Evolutionary conservation across 1,140 invertebrate genomes (phyloP).

Genomic region (Eueides isabella): DNA sequence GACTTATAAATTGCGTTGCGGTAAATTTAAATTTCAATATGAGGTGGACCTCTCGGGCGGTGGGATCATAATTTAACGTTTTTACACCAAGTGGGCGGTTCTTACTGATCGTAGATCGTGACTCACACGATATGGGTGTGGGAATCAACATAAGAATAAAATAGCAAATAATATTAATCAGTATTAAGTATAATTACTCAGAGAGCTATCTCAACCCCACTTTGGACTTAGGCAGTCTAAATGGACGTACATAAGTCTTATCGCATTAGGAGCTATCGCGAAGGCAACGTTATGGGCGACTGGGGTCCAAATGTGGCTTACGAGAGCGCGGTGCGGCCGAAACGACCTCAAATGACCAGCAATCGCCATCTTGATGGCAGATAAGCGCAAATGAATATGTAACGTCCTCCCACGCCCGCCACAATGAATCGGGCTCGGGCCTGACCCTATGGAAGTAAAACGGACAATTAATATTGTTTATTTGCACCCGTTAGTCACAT

Average conservation of each 20-base stretch:
- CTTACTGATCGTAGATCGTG: conserved; percentile 54
- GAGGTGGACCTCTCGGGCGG: background rate
- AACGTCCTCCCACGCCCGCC: conserved; percentile 68
- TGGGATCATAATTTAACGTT: conserved; percentile 27
- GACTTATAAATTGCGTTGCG: conserved; percentile 24
- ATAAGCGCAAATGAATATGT: conserved; percentile 76
- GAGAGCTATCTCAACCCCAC: conserved; percentile 30
- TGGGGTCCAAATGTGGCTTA: conserved; percentile 52
- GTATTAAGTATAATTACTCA: conserved; percentile 31
- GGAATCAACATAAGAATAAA: conserved; percentile 47
- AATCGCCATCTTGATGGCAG: conserved; percentile 63
- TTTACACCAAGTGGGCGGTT: conserved; percentile 56
- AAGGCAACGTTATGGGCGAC: conserved; percentile 21
- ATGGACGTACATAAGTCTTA: conserved; percentile 50
- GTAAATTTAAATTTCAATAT: conserved; percentile 16
- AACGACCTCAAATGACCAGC: conserved; percentile 62
- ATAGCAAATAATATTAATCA: conserved; percentile 43
- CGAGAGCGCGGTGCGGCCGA: conserved; percentile 50
- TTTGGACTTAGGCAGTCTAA: conserved; percentile 35
- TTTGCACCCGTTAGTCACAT: conserved; percentile 68
- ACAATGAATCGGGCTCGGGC: conserved; percentile 47
- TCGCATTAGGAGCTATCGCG: conserved; percentile 43
- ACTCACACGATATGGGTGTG: conserved; percentile 57
- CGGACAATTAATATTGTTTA: conserved; percentile 75
- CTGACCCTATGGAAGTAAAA: conserved; percentile 70